Evolutionary conservation across 2,888 invertebrate genomes (phyloP).

Genomic region (Sesamia inferens): DNA sequence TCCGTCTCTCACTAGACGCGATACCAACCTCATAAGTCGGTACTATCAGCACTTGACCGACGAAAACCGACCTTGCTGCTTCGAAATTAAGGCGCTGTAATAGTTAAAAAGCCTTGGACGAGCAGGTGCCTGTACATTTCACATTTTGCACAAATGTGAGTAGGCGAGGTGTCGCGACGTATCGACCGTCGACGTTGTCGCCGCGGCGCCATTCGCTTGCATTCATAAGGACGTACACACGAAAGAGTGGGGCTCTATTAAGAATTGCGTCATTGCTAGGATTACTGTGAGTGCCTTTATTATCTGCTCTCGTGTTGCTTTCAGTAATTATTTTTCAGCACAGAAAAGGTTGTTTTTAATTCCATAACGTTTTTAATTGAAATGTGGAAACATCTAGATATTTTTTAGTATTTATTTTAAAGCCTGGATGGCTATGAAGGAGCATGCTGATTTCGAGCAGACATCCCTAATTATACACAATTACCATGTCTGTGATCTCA

Average conservation of each 20-base stretch:
- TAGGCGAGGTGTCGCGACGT: constrained; percentile 77
- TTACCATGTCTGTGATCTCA: too few species aligned
- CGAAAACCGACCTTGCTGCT: constrained; percentile 1
- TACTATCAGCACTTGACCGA: neutral
- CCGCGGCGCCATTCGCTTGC: constrained; percentile 44
- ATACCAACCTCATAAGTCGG: neutral
- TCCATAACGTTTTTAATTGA: neutral
- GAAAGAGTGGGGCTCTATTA: constrained; percentile 27
- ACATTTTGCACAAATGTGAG: constrained; percentile 39
- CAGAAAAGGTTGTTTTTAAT: constrained; percentile 7
- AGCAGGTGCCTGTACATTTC: constrained; percentile 9
- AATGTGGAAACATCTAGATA: neutral
- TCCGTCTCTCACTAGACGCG: constrained; percentile 6
- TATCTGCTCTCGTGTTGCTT: constrained; percentile 17
- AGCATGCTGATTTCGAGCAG: neutral
- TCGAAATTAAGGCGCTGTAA: neutral
- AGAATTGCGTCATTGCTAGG: constrained; percentile 18
- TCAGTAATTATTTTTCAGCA: neutral
- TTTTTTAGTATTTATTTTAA: neutral
- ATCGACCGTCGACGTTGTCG: constrained; percentile 79
- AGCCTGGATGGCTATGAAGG: neutral
- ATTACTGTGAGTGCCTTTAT: constrained; percentile 12
- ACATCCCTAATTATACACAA: neutral
- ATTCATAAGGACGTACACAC: constrained; percentile 44
- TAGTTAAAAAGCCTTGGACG: neutral